A percentile compares a stretch with the other conserved stretches of the same genome.
Evolutionary conservation across 2,888 invertebrate genomes (phyloP).

Genomic region (Seira musarum): DNA sequence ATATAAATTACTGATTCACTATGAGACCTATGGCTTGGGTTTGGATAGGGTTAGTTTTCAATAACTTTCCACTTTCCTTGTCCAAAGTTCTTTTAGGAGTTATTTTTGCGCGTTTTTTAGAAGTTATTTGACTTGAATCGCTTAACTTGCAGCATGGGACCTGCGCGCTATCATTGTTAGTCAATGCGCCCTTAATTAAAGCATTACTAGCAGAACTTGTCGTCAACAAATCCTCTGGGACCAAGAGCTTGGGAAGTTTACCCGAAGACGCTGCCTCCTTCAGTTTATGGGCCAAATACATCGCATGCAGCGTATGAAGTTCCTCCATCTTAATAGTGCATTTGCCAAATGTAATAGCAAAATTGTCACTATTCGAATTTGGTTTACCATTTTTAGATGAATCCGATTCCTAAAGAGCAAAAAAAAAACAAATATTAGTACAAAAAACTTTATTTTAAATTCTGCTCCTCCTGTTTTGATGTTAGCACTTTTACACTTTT

Average conservation of each 20-base stretch:
- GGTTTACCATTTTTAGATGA: not conserved
- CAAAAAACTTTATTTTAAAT: too few relatives aligned
- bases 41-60: not conserved
- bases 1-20: not conserved
- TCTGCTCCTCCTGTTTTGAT: not conserved
- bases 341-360: not conserved
- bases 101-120: too few relatives aligned
- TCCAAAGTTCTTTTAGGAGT: too few relatives aligned
- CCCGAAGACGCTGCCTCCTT: constrained; percentile 36
- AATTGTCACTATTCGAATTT: not conserved
- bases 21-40: not conserved
- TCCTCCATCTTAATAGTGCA: not conserved
- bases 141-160: constrained; percentile 21
- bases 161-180: constrained; percentile 46
- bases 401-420: not conserved
- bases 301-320: not conserved
- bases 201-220: constrained; percentile 47
- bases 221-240: constrained; percentile 31
- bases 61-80: not conserved
- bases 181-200: constrained; percentile 41
- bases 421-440: not conserved
- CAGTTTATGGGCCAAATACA: constrained; percentile 43
- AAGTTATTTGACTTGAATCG: not conserved
- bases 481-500: not conserved
- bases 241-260: constrained; percentile 26